These are phyloP conservation scores for Esperia sulphurella DNA, from an alignment of 2,888 invertebrate species.

Conservation along the genomic window DNA sequence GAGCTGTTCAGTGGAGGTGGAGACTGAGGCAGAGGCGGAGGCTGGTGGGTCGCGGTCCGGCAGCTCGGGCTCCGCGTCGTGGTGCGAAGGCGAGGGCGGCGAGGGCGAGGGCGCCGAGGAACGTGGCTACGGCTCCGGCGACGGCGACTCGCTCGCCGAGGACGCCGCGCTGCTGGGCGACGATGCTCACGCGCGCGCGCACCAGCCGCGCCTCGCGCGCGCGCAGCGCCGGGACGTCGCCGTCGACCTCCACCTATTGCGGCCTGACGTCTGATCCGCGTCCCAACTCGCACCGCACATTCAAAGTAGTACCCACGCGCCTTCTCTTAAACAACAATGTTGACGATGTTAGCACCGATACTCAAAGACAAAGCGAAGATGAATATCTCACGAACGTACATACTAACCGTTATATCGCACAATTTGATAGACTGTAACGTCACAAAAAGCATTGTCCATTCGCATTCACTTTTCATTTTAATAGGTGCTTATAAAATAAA, in stretches of 20 bases:
- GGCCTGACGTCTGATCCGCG: conserved; percentile 59
- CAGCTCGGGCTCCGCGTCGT: conserved; percentile 72
- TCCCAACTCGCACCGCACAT: background rate
- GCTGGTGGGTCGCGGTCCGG: conserved; percentile 58
- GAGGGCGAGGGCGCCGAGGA: conserved; percentile 57
- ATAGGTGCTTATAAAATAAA: conserved; percentile 53
- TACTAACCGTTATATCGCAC: conserved; percentile 6
- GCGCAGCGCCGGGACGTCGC: conserved; percentile 64
- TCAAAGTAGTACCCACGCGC: background rate
- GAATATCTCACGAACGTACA: background rate
- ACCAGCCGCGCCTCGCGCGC: conserved; percentile 46
- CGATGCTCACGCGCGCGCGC: conserved; percentile 26
- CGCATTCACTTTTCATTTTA: conserved; percentile 38
- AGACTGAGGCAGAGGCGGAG: conserved; percentile 65
- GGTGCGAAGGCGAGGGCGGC: conserved; percentile 73
- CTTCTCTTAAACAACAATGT: background rate
- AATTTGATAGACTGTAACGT: conserved; percentile 4
- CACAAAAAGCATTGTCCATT: conserved; percentile 31
- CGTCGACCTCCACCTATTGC: conserved; percentile 67
- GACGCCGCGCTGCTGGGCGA: conserved; percentile 66
- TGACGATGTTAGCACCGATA: background rate
- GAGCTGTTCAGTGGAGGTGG: conserved; percentile 70
- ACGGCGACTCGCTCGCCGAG: conserved; percentile 73
- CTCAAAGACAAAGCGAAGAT: background rate
- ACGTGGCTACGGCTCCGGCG: conserved; percentile 78